Conservation (phyloP, 2,113 vertebrate genomes). For the Pangasianodon gigas region DNA sequence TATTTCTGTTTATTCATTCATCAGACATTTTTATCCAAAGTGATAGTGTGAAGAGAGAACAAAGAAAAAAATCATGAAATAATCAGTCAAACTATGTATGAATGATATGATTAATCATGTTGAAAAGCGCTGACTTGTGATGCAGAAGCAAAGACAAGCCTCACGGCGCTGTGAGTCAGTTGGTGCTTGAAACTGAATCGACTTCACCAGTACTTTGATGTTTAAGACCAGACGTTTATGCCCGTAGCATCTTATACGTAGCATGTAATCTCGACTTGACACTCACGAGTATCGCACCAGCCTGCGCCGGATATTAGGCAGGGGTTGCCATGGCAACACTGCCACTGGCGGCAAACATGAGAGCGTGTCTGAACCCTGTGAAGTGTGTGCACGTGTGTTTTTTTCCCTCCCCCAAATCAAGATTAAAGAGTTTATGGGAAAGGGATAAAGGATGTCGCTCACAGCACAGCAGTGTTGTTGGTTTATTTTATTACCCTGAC, state of each 20-base stretch:
- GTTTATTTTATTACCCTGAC: background rate
- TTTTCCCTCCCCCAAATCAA: background rate
- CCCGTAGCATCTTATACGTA: background rate
- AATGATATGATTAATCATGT: background rate
- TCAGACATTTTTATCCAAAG: background rate
- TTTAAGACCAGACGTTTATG: slow-evolving; percentile 2
- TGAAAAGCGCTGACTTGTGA: background rate
- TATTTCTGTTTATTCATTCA: background rate
- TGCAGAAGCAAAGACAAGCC: background rate
- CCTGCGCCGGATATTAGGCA: background rate
- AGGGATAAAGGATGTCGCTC: background rate
- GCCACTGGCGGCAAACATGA: background rate
- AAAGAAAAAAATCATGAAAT: background rate
- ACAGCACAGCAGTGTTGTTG: background rate
- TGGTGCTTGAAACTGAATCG: background rate
- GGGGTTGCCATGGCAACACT: slow-evolving; percentile 28
- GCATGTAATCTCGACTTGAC: slow-evolving; percentile 27
- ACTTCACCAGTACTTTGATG: slow-evolving; percentile 8
- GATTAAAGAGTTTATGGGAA: slow-evolving; percentile 14
- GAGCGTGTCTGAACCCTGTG: slow-evolving; percentile 1
- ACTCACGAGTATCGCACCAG: slow-evolving; percentile 11
- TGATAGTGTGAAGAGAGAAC: background rate
- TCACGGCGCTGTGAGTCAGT: background rate
- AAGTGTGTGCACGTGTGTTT: slow-evolving; percentile 8
- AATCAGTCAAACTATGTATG: background rate